phyloP scores from a whole-genome alignment of 2,797 vertebrate genomes.

The Peromyscus aztecus region DNA sequence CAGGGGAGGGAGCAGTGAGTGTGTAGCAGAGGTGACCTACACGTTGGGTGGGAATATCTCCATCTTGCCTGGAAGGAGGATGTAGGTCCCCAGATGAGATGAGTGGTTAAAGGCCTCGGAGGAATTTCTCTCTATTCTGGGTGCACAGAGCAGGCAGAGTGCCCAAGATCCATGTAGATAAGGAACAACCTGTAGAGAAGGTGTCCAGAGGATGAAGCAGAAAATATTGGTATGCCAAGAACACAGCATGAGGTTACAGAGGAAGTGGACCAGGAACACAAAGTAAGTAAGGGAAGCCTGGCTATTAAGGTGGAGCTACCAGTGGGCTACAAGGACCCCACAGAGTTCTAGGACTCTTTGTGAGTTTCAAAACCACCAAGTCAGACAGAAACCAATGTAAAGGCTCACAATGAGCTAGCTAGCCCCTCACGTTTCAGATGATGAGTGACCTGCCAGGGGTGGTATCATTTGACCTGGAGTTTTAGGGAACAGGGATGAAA shows the following conservation, averaged over 20 bases:
- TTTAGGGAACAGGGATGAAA: background rate
- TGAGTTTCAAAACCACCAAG: background rate
- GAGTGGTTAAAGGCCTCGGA: background rate
- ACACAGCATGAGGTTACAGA: background rate
- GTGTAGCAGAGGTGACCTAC: background rate
- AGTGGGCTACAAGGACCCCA: too few species aligned
- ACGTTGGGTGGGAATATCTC: too few species aligned
- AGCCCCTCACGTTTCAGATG: background rate
- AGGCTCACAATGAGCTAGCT: background rate
- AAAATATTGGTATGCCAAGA: background rate
- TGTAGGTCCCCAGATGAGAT: background rate
- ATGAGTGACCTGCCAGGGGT: background rate
- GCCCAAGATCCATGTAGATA: background rate
- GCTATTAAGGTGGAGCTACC: too few species aligned
- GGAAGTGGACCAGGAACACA: background rate
- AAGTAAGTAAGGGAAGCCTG: background rate
- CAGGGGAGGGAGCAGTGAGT: background rate
- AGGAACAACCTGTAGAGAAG: background rate
- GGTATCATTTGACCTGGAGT: background rate
- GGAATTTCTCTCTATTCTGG: background rate
- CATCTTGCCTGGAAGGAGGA: background rate
- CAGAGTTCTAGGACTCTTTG: background rate
- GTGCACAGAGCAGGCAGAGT: background rate
- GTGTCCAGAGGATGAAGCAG: background rate
- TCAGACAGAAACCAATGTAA: background rate